Conservation (phyloP, 2,113 vertebrate species). For the Pelmatolapia mariae region DNA sequence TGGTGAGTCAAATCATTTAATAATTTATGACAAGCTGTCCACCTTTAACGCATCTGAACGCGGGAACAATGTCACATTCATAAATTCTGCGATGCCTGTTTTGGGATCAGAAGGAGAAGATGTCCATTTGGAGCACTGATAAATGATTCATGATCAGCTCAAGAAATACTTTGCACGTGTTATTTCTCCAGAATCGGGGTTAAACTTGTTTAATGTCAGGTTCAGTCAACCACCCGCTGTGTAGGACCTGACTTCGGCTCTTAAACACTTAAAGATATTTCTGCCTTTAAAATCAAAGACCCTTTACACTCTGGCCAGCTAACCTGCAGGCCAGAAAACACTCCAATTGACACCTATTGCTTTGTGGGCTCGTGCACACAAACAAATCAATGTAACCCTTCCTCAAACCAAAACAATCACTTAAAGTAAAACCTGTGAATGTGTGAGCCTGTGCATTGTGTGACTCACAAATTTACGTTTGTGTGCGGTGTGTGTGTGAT, state of each 20-base stretch:
- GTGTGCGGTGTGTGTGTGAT: not conserved
- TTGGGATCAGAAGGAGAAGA: not conserved
- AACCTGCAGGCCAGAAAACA: not conserved
- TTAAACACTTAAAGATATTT: not conserved
- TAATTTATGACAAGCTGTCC: not conserved
- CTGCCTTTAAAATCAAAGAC: not conserved
- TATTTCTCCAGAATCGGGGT: not conserved
- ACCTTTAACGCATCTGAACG: not conserved
- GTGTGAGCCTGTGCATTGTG: not conserved
- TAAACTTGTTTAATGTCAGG: not conserved
- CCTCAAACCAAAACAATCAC: not conserved
- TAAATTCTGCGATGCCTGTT: not conserved
- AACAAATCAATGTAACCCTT: not conserved
- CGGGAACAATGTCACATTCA: not conserved
- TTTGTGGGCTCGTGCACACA: not conserved
- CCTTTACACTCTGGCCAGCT: not conserved
- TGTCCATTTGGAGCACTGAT: not conserved
- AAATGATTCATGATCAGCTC: not conserved
- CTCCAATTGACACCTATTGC: not conserved
- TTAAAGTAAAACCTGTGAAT: not conserved
- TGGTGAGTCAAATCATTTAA: not conserved
- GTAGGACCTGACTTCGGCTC: not conserved
- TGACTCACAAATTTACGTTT: not conserved
- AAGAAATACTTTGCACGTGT: not conserved
- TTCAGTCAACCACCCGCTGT: not conserved